These are phyloP conservation scores for Papilio protenor DNA, from an alignment of 2,888 invertebrate genomes.

Conservation along the genomic window DNA sequence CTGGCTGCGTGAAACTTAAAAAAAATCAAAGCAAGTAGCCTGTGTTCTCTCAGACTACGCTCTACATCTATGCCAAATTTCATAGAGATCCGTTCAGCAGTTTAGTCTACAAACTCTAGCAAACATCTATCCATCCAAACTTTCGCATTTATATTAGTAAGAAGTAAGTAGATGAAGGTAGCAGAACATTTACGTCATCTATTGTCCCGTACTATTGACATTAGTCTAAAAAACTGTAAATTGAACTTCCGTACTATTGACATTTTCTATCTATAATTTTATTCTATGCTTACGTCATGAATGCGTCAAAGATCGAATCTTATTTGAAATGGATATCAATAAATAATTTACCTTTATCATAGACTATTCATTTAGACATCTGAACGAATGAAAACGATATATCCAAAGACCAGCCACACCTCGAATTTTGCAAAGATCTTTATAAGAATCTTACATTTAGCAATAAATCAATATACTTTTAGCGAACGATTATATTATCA, in stretches of 20 bases:
- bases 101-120: too few relatives aligned
- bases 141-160: too few relatives aligned
- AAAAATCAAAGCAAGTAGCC: too few relatives aligned
- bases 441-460: conserved; percentile 23
- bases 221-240: not conserved
- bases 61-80: too few relatives aligned
- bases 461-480: conserved; percentile 40
- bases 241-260: conserved; percentile 3
- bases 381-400: conserved; percentile 26
- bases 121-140: too few relatives aligned
- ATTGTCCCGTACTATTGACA: not conserved
- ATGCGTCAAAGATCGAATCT: not conserved
- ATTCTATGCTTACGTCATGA: not conserved
- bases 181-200: not conserved
- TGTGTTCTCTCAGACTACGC: too few relatives aligned
- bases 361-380: conserved; percentile 31
- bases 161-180: too few relatives aligned
- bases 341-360: conserved; percentile 30
- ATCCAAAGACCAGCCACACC: conserved; percentile 31
- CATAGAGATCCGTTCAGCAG: too few relatives aligned
- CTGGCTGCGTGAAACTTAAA: too few relatives aligned
- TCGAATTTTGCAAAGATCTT: conserved; percentile 19
- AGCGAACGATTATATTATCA: conserved; percentile 16
- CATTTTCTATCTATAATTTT: not conserved
- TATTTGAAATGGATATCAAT: conserved; percentile 25